Evolutionary conservation across 1,140 invertebrate genomes (phyloP), one percentile per base, ranked within the genome.

Genomic region (Drosophila parabipectinata): DNA sequence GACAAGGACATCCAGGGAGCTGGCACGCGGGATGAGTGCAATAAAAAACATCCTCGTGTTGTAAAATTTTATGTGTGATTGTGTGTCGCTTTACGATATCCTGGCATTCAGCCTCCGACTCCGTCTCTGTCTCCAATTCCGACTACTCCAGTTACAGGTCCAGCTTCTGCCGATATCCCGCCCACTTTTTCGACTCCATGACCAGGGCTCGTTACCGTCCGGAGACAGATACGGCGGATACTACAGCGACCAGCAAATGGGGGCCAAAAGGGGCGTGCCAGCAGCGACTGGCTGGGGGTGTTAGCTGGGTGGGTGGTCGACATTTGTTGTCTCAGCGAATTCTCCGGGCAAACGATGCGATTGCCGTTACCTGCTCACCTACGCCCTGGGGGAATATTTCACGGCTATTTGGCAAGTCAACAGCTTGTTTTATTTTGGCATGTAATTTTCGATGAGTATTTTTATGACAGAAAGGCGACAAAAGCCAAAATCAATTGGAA

Each of bases 51-150:
- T 88, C 83, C 83, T 88, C 72, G 79, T 79, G 79, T 83, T 88
- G 83, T 89, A 88, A 88, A 88, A 88, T 88, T 88, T 88, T 88
- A 88, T 88, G 83, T 88, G 83, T 88, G 83, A 87, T 85, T 85
- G 83, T 85, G 83, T 85, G 76, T 83, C 83, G 83, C 83, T 88
- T 88, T 88, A 88, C 83, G 83, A 88, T 88, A 83, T 87, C 83
- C 79, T 87, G 73, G 32, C 71, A 57, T 39, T 41, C 72, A 73
- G 45, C 64, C 62, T 64, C 50, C 61, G 59, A 39, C 15, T 45
- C 18, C 41, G 28, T 3, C 47, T 54, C 32, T 26, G 53, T 24
- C 45, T 44, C 15, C 60, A 14, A 3, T 44, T 48, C 37, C 34
- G 34, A 37, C 9, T 37, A 12, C 34, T 37, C 34, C 34, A n/a